A percentile compares a stretch with the other conserved stretches of the same genome.
phyloP scores from a whole-genome alignment of 2,113 vertebrate species.

The Crotalus helleri region DNA sequence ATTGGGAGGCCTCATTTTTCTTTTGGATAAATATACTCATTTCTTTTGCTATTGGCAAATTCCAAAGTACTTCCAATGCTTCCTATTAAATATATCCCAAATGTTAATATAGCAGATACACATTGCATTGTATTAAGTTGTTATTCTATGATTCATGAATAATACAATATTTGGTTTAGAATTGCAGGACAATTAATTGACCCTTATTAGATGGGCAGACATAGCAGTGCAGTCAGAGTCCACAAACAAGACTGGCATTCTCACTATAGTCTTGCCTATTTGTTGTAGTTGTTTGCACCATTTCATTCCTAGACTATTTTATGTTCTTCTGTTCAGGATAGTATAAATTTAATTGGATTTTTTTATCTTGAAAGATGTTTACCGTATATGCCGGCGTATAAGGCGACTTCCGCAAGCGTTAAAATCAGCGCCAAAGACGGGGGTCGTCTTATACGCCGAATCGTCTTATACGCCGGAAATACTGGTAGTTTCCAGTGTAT shows the following conservation, averaged over 20 bases:
- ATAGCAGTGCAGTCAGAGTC: neutral
- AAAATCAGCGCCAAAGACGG: too few species aligned
- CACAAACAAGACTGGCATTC: neutral
- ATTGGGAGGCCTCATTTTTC: neutral
- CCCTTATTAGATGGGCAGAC: neutral
- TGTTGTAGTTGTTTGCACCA: neutral
- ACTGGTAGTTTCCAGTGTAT: too few species aligned
- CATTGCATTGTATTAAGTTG: neutral
- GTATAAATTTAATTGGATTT: neutral
- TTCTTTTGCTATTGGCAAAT: neutral
- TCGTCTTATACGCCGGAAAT: too few species aligned
- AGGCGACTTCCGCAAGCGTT: too few species aligned
- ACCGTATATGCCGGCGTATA: too few species aligned
- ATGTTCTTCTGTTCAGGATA: neutral
- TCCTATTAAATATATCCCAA: neutral
- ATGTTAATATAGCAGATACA: neutral
- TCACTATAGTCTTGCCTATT: neutral
- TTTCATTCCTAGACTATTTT: neutral
- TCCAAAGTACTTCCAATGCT: neutral
- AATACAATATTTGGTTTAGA: neutral
- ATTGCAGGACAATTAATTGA: neutral
- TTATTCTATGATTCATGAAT: neutral
- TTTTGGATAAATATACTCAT: neutral
- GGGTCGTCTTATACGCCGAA: too few species aligned
- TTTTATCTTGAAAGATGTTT: neutral